Conservation (phyloP, 2,888 invertebrate genomes). For the Odontomyia ornata region DNA sequence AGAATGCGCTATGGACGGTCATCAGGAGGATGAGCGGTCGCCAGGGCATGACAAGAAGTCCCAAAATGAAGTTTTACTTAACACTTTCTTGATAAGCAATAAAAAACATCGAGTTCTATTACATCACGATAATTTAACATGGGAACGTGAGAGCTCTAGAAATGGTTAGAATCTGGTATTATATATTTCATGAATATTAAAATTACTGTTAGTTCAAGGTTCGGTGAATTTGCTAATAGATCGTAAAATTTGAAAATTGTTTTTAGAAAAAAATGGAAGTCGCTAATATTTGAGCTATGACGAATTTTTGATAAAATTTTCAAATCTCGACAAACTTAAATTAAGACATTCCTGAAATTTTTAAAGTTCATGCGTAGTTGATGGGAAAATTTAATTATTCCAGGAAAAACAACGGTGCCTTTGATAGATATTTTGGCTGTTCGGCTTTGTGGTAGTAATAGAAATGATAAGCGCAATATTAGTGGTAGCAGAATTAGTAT, state of each 20-base stretch:
- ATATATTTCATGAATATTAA: too few species aligned
- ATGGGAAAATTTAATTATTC: slow-evolving; percentile 53
- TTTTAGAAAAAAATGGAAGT: too few species aligned
- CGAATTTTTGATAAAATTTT: too few species aligned
- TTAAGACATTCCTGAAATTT: too few species aligned
- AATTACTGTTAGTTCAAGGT: too few species aligned
- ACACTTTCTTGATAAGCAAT: slow-evolving; percentile 70
- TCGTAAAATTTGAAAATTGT: too few species aligned
- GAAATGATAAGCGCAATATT: slow-evolving; percentile 51
- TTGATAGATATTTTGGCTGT: slow-evolving; percentile 68
- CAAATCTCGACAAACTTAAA: too few species aligned
- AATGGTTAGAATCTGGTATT: slow-evolving; percentile 64
- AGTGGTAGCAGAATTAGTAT: slow-evolving; percentile 21
- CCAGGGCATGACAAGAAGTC: neutral
- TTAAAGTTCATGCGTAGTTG: too few species aligned
- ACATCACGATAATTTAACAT: slow-evolving; percentile 70
- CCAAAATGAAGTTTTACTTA: slow-evolving; percentile 60
- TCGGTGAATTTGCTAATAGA: too few species aligned
- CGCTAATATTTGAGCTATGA: too few species aligned
- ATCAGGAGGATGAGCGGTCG: too few species aligned
- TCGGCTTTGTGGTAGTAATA: slow-evolving; percentile 50
- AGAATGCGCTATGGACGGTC: too few species aligned
- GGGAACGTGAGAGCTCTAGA: slow-evolving; percentile 68
- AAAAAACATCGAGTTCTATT: slow-evolving; percentile 72
- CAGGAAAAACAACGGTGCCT: slow-evolving; percentile 68